Conservation (phyloP, 2,888 invertebrate species). For the Macropis europaea region DNA sequence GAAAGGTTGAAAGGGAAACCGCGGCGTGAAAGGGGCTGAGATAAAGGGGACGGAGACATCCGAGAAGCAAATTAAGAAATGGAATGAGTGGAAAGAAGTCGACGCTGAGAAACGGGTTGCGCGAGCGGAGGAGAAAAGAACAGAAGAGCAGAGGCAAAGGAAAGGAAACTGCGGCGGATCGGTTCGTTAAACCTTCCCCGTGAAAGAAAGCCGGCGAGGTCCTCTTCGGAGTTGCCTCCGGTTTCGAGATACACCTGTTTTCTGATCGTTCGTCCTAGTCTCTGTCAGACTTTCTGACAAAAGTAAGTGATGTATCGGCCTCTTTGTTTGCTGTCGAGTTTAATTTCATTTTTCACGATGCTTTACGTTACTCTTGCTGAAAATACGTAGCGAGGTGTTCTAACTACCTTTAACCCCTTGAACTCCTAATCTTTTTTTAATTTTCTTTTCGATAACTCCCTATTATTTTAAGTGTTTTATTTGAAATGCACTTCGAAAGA, state of each 20-base stretch:
- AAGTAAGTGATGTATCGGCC: no score
- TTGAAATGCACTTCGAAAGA: no score
- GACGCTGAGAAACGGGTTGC: constrained; percentile 19
- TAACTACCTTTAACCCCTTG: no score
- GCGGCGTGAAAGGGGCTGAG: neutral
- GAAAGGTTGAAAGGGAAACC: neutral
- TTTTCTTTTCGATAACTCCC: no score
- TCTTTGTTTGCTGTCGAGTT: no score
- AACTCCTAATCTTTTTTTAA: no score
- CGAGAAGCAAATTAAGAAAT: constrained; percentile 55
- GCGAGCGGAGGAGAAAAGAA: constrained; percentile 39
- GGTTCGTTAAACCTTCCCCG: constrained; percentile 68
- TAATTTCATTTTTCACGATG: no score
- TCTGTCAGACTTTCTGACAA: no score
- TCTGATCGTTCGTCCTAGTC: neutral
- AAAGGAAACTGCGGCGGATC: constrained; percentile 62
- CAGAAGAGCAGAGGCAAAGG: constrained; percentile 23
- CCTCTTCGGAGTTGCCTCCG: constrained; percentile 1
- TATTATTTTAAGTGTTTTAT: no score
- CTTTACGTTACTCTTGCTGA: no score
- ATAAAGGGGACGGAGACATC: neutral
- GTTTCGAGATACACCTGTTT: constrained; percentile 6
- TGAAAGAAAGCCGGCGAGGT: constrained; percentile 48
- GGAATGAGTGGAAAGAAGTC: constrained; percentile 40
- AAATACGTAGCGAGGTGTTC: no score